Percentiles rank a stretch among this genome's conserved stretches.
Evolutionary conservation across 1,140 invertebrate species (phyloP).

Genomic region (Leptinotarsa defecta): DNA sequence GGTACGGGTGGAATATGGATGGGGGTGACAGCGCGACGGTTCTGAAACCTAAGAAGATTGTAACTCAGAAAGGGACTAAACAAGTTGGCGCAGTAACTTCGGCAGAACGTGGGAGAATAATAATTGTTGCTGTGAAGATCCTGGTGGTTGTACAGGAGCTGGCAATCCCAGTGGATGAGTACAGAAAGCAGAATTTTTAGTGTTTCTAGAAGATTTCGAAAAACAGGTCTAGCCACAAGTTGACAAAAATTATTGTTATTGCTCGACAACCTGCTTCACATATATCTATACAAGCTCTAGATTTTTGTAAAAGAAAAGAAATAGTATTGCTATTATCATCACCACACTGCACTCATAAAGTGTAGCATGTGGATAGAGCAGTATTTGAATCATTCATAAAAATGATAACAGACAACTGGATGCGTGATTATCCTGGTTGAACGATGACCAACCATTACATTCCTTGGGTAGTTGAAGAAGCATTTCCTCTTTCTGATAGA

Average conservation of each 20-base stretch:
- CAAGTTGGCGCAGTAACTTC: constrained; percentile 47
- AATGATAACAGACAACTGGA: no score
- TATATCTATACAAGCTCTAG: constrained; percentile 46
- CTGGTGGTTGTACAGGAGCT: no score
- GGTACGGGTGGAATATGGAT: constrained; percentile 23
- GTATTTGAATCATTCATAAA: no score
- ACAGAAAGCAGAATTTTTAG: no score
- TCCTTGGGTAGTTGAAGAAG: no score
- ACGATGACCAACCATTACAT: no score
- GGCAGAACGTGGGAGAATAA: constrained; percentile 47
- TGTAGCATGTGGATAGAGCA: constrained; percentile 38
- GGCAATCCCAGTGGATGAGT: no score
- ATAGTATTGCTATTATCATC: constrained; percentile 47
- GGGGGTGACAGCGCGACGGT: constrained; percentile 29
- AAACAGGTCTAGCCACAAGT: no score
- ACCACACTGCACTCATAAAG: constrained; percentile 49
- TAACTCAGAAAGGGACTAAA: constrained; percentile 45
- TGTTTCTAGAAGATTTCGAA: no score
- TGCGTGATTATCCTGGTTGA: no score
- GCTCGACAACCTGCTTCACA: constrained; percentile 47
- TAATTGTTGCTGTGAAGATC: constrained; percentile 14
- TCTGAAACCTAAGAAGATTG: constrained; percentile 43
- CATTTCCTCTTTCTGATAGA: no score
- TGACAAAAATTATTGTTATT: not conserved
- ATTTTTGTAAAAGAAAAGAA: constrained; percentile 41